A percentile compares a stretch with the other conserved stretches of the same genome.
These are phyloP conservation scores for Aphodius sticticus DNA, from an alignment of 2,888 invertebrate species.

Conservation along the genomic window DNA sequence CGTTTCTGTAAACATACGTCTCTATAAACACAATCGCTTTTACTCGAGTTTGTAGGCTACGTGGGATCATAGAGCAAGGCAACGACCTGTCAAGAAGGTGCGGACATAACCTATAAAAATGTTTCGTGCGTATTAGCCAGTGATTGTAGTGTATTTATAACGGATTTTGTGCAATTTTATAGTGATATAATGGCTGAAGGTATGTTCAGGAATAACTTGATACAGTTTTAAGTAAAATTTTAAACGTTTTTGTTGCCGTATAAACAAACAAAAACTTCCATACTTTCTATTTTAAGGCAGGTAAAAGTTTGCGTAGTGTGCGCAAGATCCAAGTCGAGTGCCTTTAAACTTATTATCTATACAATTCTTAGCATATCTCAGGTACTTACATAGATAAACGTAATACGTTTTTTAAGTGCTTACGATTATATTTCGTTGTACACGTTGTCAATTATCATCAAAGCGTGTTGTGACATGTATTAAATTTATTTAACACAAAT, in stretches of 20 bases:
- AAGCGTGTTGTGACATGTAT: neutral
- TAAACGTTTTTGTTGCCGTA: neutral
- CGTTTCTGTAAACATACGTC: neutral
- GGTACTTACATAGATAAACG: neutral
- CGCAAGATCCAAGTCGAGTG: neutral
- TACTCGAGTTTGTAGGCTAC: neutral
- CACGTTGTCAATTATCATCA: neutral
- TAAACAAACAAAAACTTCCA: neutral
- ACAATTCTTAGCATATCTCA: neutral
- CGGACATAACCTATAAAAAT: neutral
- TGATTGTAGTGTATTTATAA: neutral
- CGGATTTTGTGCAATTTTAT: neutral
- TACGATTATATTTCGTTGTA: constrained; percentile 10
- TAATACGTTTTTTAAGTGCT: neutral
- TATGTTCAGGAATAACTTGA: neutral
- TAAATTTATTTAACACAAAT: neutral
- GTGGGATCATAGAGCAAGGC: neutral
- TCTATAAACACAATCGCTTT: neutral
- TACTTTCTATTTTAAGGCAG: neutral
- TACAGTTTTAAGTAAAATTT: neutral
- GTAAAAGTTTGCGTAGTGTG: neutral
- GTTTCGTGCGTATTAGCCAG: neutral
- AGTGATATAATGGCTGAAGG: neutral
- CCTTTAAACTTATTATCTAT: neutral
- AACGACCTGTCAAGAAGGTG: neutral